Percentiles rank a stretch among this genome's conserved stretches.
Conservation (phyloP, 2,888 invertebrate genomes). For the Chorisops tibialis region DNA sequence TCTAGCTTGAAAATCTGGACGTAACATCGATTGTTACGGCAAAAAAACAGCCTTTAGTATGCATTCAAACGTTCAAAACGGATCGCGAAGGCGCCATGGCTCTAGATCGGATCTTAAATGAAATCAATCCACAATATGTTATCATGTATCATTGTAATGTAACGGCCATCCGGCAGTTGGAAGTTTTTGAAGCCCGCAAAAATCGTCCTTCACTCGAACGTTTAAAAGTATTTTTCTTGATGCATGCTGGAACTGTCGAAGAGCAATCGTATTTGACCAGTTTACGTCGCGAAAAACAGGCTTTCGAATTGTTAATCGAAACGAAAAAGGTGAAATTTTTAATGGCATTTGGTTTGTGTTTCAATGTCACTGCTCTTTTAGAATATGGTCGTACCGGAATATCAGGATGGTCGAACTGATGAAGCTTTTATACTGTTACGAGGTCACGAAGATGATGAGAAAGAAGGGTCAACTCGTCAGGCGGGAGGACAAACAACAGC, state of each 20-base stretch:
- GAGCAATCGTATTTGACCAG: slow-evolving; percentile 94
- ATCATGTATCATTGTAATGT: slow-evolving; percentile 89
- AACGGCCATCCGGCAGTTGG: slow-evolving; percentile 83
- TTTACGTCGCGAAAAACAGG: slow-evolving; percentile 86
- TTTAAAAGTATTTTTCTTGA: slow-evolving; percentile 80
- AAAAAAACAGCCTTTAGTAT: slow-evolving; percentile 64
- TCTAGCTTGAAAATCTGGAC: slow-evolving; percentile 65
- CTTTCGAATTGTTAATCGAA: slow-evolving; percentile 88
- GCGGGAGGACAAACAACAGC: slow-evolving; percentile 55
- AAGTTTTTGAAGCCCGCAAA: slow-evolving; percentile 72
- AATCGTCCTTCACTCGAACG: slow-evolving; percentile 52
- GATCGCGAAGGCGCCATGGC: slow-evolving; percentile 65
- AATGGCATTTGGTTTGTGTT: not conserved
- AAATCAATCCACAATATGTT: slow-evolving; percentile 73
- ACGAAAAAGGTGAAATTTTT: slow-evolving; percentile 75
- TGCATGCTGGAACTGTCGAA: slow-evolving; percentile 91
- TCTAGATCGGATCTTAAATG: slow-evolving; percentile 65
- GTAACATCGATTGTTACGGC: slow-evolving; percentile 59
- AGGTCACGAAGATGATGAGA: slow-evolving; percentile 40
- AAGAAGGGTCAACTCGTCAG: slow-evolving; percentile 60
- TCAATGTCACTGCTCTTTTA: slow-evolving; percentile 44
- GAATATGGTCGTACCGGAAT: slow-evolving; percentile 83
- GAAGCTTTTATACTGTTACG: slow-evolving; percentile 54
- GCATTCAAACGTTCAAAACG: slow-evolving; percentile 76
- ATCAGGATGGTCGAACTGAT: slow-evolving; percentile 82